Percentiles rank a stretch among this genome's conserved stretches.
These are phyloP conservation scores for Ophioninae sp. DNA, from an alignment of 2,888 invertebrate species.

Conservation along the genomic window DNA sequence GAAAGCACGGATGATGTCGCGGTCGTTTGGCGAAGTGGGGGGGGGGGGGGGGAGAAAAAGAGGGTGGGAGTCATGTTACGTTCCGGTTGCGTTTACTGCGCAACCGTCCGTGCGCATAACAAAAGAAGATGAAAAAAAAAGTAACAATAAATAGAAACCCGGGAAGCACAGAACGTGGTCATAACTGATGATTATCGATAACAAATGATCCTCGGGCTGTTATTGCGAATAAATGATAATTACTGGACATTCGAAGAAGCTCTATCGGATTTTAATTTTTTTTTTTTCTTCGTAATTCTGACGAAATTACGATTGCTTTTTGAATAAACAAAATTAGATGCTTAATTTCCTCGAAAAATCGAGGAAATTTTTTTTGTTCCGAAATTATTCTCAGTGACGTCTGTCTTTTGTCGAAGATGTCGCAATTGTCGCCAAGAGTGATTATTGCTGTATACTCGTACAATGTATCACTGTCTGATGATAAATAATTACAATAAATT, in stretches of 20 bases:
- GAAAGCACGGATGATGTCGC: background rate
- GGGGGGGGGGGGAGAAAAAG: background rate
- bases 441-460: background rate
- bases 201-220: background rate
- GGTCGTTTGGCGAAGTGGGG: background rate
- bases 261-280: background rate
- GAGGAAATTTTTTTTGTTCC: background rate
- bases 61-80: slow-evolving; percentile 1
- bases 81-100: slow-evolving; percentile 11
- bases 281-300: background rate
- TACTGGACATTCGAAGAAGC: background rate
- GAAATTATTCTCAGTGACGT: background rate
- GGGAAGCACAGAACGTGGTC: background rate
- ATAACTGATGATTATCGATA: slow-evolving; percentile 2
- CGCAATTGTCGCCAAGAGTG: background rate
- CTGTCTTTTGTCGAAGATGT: background rate
- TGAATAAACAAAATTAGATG: background rate
- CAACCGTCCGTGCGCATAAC: background rate
- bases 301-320: background rate
- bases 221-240: background rate
- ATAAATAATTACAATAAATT: background rate
- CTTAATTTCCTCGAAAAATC: background rate
- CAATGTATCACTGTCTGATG: background rate
- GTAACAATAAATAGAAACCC: background rate
- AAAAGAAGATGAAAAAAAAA: slow-evolving; percentile 7